Evolutionary conservation across 2,888 invertebrate genomes (phyloP).

Genomic region (Ischnus inquisitorius): DNA sequence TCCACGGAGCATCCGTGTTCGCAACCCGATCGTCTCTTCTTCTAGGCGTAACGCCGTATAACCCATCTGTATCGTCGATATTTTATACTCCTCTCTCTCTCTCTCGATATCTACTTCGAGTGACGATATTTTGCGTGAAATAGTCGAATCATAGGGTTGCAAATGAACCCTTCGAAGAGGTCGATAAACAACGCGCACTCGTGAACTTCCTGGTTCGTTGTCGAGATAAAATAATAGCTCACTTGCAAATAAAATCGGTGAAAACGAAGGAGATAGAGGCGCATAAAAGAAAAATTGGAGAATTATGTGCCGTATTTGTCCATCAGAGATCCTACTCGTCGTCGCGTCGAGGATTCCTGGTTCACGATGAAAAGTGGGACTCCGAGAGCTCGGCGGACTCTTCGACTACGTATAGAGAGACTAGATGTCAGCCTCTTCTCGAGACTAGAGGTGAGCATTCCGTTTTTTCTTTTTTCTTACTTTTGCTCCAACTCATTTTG

Average conservation of each 20-base stretch:
- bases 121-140: neutral
- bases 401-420: slow-evolving; percentile 30
- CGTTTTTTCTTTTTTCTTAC: slow-evolving; percentile 9
- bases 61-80: slow-evolving; percentile 16
- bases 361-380: slow-evolving; percentile 60
- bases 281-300: slow-evolving; percentile 34
- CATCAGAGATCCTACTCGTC: slow-evolving; percentile 26
- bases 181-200: neutral
- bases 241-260: neutral
- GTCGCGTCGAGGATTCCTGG: slow-evolving; percentile 48
- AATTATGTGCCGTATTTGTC: slow-evolving; percentile 52
- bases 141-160: neutral
- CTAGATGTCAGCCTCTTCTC: slow-evolving; percentile 29
- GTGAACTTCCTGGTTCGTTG: neutral
- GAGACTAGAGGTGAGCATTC: slow-evolving; percentile 44
- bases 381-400: slow-evolving; percentile 37
- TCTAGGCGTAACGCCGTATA: slow-evolving; percentile 10
- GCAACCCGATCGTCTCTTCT: slow-evolving; percentile 51
- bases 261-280: slow-evolving; percentile 5
- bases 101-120: neutral
- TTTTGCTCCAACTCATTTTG: slow-evolving; percentile 26
- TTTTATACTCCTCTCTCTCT: neutral
- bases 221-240: neutral
- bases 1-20: slow-evolving; percentile 70
- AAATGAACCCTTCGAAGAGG: neutral